Evolutionary conservation across 2,113 vertebrate genomes (phyloP).

Genomic region (Heterochromis multidens): DNA sequence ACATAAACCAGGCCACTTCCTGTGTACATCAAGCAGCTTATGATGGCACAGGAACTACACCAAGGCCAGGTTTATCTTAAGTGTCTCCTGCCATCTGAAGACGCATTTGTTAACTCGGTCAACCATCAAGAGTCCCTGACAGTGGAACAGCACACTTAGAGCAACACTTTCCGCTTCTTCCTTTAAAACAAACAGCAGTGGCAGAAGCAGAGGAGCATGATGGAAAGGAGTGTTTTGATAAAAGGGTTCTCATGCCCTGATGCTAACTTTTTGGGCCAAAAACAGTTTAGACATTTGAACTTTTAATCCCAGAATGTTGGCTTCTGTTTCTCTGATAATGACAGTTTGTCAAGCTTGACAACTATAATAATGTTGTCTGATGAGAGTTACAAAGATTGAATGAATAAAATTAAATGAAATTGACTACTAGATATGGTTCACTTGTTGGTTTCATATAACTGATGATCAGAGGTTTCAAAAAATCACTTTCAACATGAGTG

Average conservation of each 20-base stretch:
- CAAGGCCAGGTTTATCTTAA: slow-evolving; percentile 41
- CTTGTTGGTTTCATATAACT: background rate
- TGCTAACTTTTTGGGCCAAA: background rate
- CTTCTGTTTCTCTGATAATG: background rate
- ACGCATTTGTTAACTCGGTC: slow-evolving; percentile 52
- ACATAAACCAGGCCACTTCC: slow-evolving; percentile 54
- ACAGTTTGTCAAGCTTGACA: background rate
- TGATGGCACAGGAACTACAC: slow-evolving; percentile 32
- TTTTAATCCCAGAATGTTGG: background rate
- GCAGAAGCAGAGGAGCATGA: background rate
- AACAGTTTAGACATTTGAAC: background rate
- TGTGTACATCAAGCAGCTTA: background rate
- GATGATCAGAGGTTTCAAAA: background rate
- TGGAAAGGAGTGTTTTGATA: background rate
- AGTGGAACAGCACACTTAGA: background rate
- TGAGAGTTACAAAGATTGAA: background rate
- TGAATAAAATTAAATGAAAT: background rate
- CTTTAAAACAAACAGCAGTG: slow-evolving; percentile 28
- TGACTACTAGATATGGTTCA: background rate
- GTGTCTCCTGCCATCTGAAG: slow-evolving; percentile 50
- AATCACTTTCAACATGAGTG: background rate
- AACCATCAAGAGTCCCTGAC: slow-evolving; percentile 33
- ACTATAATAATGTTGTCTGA: background rate
- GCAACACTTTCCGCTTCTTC: slow-evolving; percentile 18
- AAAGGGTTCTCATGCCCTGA: background rate